phyloP scores from a whole-genome alignment of 2,113 vertebrate genomes.

The Poecile atricapillus region DNA sequence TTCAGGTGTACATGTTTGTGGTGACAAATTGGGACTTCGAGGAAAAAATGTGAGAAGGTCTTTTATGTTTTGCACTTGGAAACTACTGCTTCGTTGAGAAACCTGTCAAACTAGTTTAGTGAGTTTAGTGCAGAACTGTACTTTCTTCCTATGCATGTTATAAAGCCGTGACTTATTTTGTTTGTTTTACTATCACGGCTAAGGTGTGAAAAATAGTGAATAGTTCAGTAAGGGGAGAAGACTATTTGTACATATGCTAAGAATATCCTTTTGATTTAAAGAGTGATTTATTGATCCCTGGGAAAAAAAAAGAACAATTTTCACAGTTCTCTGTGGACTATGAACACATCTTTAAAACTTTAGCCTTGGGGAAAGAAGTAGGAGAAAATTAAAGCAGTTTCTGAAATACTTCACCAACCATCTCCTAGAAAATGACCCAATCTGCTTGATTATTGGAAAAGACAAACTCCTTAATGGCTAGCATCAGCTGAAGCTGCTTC shows the following conservation, averaged over 20 bases:
- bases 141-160: neutral
- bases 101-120: neutral
- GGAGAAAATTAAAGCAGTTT: conserved; percentile 53
- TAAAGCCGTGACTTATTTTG: neutral
- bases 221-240: neutral
- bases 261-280: conserved; percentile 29
- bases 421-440: conserved; percentile 40
- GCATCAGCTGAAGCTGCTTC: conserved; percentile 12
- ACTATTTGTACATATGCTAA: neutral
- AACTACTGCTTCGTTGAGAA: neutral
- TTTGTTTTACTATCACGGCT: neutral
- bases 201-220: neutral
- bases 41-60: neutral
- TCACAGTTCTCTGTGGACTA: conserved; percentile 1
- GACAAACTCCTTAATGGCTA: conserved; percentile 45
- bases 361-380: conserved; percentile 24
- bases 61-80: neutral
- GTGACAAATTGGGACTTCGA: neutral
- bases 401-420: conserved; percentile 18
- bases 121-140: neutral
- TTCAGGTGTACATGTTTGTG: neutral
- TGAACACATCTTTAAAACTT: conserved; percentile 27
- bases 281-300: conserved; percentile 23
- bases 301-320: conserved; percentile 5
- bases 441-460: conserved; percentile 57